Evolutionary conservation across 2,797 vertebrate genomes (phyloP).

Genomic region (Vireo griseus): DNA sequence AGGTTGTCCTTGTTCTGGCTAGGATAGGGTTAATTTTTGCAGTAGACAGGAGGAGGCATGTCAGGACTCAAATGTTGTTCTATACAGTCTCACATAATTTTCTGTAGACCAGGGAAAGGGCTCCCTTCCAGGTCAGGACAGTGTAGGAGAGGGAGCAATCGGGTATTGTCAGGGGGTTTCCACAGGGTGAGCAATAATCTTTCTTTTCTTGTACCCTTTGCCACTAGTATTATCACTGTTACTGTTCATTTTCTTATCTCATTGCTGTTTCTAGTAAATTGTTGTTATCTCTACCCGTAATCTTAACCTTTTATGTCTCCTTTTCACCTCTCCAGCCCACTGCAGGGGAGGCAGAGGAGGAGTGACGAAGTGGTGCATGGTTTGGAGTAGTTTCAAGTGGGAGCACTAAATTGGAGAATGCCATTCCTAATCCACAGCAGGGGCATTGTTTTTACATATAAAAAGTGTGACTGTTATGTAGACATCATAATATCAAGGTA

Average conservation of each 20-base stretch:
- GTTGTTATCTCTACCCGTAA: neutral
- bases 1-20: accelerated
- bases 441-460: neutral
- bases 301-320: neutral
- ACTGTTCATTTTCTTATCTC: neutral
- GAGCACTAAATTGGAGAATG: neutral
- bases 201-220: neutral
- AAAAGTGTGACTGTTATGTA: neutral
- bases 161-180: neutral
- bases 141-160: accelerated
- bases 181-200: neutral
- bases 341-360: neutral
- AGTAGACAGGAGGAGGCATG: accelerated
- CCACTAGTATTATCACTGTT: neutral
- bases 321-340: neutral
- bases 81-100: accelerated
- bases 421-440: neutral
- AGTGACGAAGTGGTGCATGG: accelerated
- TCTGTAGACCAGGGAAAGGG: neutral
- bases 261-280: neutral
- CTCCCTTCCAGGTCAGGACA: neutral
- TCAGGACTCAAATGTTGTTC: neutral
- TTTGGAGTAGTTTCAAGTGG: neutral
- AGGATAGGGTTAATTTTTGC: neutral
- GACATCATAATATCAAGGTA: neutral